A percentile compares a stretch with the other conserved stretches of the same genome.
These are phyloP conservation scores for Melanotaenia maccullochi DNA, from an alignment of 2,797 vertebrate species.

Conservation along the genomic window DNA sequence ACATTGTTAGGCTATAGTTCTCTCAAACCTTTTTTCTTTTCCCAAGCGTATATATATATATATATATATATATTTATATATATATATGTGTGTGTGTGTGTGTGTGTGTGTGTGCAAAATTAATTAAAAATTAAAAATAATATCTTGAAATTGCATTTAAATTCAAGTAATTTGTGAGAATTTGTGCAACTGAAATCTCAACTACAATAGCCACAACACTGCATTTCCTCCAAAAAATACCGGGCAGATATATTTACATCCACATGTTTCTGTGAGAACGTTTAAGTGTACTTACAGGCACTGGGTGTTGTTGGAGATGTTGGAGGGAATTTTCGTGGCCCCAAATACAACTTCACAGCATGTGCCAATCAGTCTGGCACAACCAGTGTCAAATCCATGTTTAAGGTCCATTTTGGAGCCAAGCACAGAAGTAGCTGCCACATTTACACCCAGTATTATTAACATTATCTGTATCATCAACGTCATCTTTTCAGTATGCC, in stretches of 20 bases:
- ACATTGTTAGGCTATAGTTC: background rate
- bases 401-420: constrained; percentile 20
- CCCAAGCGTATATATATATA: background rate
- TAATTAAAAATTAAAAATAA: background rate
- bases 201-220: background rate
- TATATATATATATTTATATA: too few species aligned
- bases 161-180: background rate
- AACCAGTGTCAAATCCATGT: constrained; percentile 2
- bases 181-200: background rate
- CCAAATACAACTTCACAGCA: constrained; percentile 15
- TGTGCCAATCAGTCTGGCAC: background rate
- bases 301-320: constrained; percentile 45
- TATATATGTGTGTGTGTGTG: too few species aligned
- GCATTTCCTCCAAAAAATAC: background rate
- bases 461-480: constrained; percentile 22
- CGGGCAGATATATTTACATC: background rate
- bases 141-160: background rate
- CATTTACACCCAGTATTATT: constrained; percentile 18
- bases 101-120: too few species aligned
- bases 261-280: background rate
- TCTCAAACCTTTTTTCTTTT: background rate
- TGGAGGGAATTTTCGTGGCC: constrained; percentile 48
- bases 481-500: constrained; percentile 16
- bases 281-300: constrained; percentile 67
- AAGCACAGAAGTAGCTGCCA: background rate